Base-by-base conservation (phyloP, 2,888 invertebrate species). In the Scaptomyza tumidula region DNA sequence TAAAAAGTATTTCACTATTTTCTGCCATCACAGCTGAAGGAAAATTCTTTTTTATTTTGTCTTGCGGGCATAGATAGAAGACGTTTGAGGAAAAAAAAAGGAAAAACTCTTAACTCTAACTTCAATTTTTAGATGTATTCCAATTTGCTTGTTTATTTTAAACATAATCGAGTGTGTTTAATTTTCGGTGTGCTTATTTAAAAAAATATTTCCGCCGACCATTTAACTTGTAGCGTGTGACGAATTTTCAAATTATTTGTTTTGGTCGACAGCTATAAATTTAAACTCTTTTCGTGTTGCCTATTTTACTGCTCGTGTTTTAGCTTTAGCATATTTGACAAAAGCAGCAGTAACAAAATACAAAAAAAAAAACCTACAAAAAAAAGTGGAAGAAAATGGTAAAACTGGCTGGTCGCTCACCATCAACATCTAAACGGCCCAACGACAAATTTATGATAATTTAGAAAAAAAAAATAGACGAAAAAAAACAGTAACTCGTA, bases 381-480 rank as follows among this genome's bases (percentile, higher is more conserved):
- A 39, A n/a, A 14, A 14, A 5, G 3, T 9, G 3, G 29, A 37
- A 24, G 54, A 63, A 58, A 53, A 60, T 58, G 46, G 56, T 59
- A 62, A 75, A 80, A 66, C 70, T 69, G 72, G 57, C 64, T 31
- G 39, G 55, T 57, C 75, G 78, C 63, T 66, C 63, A 68, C 50
- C 63, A 69, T 67, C 66, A 75, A 80, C 83, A 68, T 69, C 80
- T 78, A 75, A 89, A 76, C 75, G 63, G 65, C 65, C 60, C 80
- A 84, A 86, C 89, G 88, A 84, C 88, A 89, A 86, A 89, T 89
- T 86, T 86, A 86, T 86, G 86, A 89, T 89, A 86, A 86, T 86
- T 89, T 89, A 61, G 58, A 77, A 72, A 60, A 65, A 62, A 85
- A 57, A 16, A 3, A 11, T 3, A 35, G 13, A 5, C 13, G 35